Conservation (phyloP, 2,113 vertebrate genomes). For the Mustela lutreola region DNA sequence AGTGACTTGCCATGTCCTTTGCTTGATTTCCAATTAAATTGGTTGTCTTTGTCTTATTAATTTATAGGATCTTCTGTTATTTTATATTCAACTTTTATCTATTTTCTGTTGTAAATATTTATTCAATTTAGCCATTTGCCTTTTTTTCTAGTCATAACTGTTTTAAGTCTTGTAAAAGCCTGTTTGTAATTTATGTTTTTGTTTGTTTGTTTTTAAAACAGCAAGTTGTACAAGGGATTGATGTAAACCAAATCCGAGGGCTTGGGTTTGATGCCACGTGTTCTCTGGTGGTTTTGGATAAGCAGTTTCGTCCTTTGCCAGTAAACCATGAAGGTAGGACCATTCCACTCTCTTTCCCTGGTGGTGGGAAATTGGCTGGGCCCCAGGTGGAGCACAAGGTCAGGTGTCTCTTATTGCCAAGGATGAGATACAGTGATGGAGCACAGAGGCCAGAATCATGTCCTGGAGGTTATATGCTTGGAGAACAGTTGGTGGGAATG, state of each 20-base stretch:
- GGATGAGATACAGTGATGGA: neutral
- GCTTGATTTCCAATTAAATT: conserved; percentile 63
- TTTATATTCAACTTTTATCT: conserved; percentile 28
- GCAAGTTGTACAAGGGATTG: conserved; percentile 89
- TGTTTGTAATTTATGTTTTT: conserved; percentile 49
- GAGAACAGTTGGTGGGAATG: neutral
- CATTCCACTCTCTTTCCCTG: neutral
- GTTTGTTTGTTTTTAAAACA: conserved; percentile 82
- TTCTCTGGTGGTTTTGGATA: conserved; percentile 96
- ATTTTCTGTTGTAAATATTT: conserved; percentile 24
- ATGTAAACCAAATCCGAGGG: conserved; percentile 89
- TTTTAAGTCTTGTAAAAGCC: conserved; percentile 49
- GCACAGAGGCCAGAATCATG: neutral
- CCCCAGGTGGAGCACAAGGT: neutral
- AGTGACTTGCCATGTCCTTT: neutral
- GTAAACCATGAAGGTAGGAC: conserved; percentile 92
- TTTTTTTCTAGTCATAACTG: conserved; percentile 3
- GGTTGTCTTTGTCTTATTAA: conserved; percentile 33
- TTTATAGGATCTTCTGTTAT: conserved; percentile 8
- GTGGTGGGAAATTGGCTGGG: neutral
- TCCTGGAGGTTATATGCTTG: neutral
- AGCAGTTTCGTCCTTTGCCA: conserved; percentile 91
- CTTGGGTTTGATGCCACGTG: conserved; percentile 97
- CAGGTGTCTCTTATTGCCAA: neutral
- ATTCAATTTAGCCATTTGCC: neutral